A percentile compares a stretch with the other conserved stretches of the same genome.
phyloP scores from a whole-genome alignment of 2,888 invertebrate genomes.

The Stegana nigrithorax region DNA sequence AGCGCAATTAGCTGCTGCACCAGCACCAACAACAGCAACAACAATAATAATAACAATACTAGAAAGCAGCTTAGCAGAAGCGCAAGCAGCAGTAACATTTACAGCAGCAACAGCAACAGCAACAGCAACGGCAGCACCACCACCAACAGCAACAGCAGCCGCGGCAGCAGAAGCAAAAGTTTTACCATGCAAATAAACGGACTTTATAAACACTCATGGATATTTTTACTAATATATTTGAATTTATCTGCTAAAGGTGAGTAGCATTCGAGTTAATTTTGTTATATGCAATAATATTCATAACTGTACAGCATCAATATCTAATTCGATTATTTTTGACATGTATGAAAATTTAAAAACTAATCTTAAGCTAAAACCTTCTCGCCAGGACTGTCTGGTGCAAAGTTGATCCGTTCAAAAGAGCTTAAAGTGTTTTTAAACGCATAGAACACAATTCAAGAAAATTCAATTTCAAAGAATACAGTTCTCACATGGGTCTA shows the following conservation, averaged over 20 bases:
- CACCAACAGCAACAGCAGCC: conserved; percentile 30
- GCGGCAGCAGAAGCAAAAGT: conserved; percentile 37
- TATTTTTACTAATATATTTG: conserved; percentile 69
- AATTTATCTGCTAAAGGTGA: conserved; percentile 69
- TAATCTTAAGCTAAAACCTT: no score
- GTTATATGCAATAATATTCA: not conserved
- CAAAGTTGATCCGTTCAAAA: no score
- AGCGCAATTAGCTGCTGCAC: conserved; percentile 29
- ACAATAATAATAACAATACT: conserved; percentile 28
- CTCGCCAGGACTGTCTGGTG: no score
- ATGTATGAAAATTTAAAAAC: not conserved
- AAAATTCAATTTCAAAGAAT: no score
- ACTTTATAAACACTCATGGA: conserved; percentile 69
- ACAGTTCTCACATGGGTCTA: no score
- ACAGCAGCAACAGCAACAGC: conserved; percentile 30
- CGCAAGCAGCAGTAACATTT: conserved; percentile 18
- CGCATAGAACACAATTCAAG: no score
- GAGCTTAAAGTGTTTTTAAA: no score
- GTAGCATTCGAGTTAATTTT: conserved; percentile 35
- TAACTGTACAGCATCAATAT: not conserved
- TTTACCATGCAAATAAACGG: conserved; percentile 56
- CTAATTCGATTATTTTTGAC: not conserved
- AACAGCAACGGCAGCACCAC: conserved; percentile 29
- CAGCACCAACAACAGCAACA: conserved; percentile 28
- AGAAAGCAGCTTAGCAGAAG: conserved; percentile 1